Evolutionary conservation across 2,797 vertebrate genomes (phyloP), one percentile per base, ranked within the genome.

Genomic region (Tokudaia tokunoshimensis): DNA sequence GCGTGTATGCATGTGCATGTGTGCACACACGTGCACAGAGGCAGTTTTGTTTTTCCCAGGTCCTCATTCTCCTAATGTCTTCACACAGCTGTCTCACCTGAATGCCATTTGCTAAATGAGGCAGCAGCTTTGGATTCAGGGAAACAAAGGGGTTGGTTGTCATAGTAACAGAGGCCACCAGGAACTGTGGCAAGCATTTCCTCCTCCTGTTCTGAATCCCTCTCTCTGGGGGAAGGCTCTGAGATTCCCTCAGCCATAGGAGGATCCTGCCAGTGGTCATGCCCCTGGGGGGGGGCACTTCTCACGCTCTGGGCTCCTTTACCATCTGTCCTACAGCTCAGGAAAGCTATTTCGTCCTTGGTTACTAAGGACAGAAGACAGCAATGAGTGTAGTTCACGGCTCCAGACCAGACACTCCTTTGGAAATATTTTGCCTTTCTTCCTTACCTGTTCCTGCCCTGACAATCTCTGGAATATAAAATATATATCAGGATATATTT

Each of bases 31-130:
- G 0, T 15, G 6, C 79, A 72, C 37, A 86, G 26, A 24, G 2
- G 79, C 29, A 2, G 72, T 63, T 75, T 72, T 94, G 89, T 72
- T 84, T 84, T 80, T 14, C 67, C 89, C 12, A 2, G 20, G 57
- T 72, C 79, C 63, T 93, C 82, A 10, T 82, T 97, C 96, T 87
- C 85, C 12, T n/a, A 41, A 84, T 72, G 82, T 92, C 95, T 59
- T 26, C 92, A n/a, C 91, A n/a, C 55, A 75, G 94, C 91, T 88
- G 95, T 89, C 98, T 97, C 97, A 98, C 96, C 97, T 96, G 97
- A 97, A 94, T 96, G 79, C 91, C 91, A 50, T 75, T 52, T 41
- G 1, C 86, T 94, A 95, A 97, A 96, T 47, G 89, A 89, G 92
- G 95, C 91, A 20, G 93, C 92, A 88, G 87, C 96, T 96, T 91